Evolutionary conservation across 2,797 vertebrate species (phyloP), one percentile per base, ranked within the genome.

Genomic region (Cichlasoma orientale): DNA sequence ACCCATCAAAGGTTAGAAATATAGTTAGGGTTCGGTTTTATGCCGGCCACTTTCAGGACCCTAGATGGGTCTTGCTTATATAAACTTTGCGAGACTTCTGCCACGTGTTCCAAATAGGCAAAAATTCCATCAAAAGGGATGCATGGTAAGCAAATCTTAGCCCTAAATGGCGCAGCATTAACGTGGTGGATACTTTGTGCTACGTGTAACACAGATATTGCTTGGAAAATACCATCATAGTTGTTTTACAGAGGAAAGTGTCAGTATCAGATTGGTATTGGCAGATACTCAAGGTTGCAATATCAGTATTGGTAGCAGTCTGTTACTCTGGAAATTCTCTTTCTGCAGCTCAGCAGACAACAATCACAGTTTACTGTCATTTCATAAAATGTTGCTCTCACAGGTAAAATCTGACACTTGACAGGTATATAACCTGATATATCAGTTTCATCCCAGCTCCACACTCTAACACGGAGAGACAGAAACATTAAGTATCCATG

Each of bases 1-100:
- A 59, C 18, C 12, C 31, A 4, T 14, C 19, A 38, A 4, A 7
- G 16, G 0, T 0, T 1, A 12, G 16, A 47, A 47, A 19, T 7
- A 19, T 23, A 47, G 0, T 66, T 7, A 12, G 9, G 0, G 23
- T 3, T 27, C 11, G 23, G 2, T 47, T 47, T 12, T 19, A 23
- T 13, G 3, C 5, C 5, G 2, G 23, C 38, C 4, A 7, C 23
- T 47, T 27, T 66, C 38, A 47, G 23, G 44, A 27, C 25, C 41
- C 7, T 41, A 41, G 59, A 63, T 13, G 38, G 11, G 38, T 41
- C 3, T 41, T 41, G 38, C 11, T 41, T 41, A 44, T 5, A 14
- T 47, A 47, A 16, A 47, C 14, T 47, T 63, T 11, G 3, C 6
- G 1, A 19, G 56, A 33, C 56, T 10, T 57, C 19, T 19, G 31